Evolutionary conservation across 1,140 invertebrate species (phyloP).

Genomic region (Euura lappo): DNA sequence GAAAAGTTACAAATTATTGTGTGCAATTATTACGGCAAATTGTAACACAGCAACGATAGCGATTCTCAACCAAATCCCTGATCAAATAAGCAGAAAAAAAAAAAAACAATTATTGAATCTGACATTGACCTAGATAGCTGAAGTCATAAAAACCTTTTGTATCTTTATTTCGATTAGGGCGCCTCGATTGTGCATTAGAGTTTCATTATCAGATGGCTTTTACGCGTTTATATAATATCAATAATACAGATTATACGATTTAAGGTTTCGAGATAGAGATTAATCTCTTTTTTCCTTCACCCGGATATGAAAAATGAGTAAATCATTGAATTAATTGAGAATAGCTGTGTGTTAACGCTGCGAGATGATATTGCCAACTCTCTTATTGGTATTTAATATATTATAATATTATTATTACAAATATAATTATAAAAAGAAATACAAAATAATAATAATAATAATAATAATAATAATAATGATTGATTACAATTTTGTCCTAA

Average conservation of each 20-base stretch:
- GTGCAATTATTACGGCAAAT: conserved; percentile 22
- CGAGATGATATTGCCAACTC: conserved; percentile 29
- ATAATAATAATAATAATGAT: conserved; percentile 41
- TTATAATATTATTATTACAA: conserved; percentile 35
- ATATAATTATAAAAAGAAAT: conserved; percentile 29
- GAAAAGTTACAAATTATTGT: conserved; percentile 30
- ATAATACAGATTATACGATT: neutral
- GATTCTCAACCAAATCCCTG: conserved; percentile 7
- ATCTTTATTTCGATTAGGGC: neutral
- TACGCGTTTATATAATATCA: neutral
- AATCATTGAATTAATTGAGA: neutral
- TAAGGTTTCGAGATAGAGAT: neutral
- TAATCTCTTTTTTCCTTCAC: neutral
- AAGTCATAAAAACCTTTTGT: no score
- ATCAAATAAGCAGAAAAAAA: neutral
- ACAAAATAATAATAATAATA: conserved; percentile 31
- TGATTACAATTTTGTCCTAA: conserved; percentile 44
- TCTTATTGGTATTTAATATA: conserved; percentile 39
- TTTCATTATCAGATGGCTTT: neutral
- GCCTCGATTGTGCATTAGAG: neutral
- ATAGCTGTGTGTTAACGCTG: conserved; percentile 2
- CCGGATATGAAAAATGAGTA: neutral
- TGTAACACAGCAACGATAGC: conserved; percentile 22
- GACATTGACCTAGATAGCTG: neutral
- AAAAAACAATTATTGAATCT: neutral